Percentiles rank a stretch among this genome's conserved stretches.
Conservation (phyloP, 2,888 invertebrate species). For the Sericinus montela region DNA sequence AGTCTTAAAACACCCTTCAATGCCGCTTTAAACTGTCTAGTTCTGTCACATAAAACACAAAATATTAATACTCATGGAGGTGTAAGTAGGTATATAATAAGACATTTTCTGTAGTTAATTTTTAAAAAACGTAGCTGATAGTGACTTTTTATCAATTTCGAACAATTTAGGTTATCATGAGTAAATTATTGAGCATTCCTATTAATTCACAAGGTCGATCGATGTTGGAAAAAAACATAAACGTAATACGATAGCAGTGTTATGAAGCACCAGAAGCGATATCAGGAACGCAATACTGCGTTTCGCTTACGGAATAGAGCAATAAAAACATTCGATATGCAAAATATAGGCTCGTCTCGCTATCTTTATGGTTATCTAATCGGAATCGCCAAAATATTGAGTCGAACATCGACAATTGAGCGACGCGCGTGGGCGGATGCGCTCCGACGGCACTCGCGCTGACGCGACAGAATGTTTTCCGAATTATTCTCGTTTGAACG, state of each 20-base stretch:
- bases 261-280: background rate
- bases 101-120: no score
- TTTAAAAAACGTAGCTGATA: no score
- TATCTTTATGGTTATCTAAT: background rate
- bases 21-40: no score
- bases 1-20: no score
- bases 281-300: background rate
- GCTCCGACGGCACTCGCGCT: slow-evolving; percentile 34
- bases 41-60: no score
- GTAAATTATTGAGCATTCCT: background rate
- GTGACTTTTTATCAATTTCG: no score
- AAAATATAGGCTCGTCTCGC: background rate
- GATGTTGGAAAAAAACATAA: background rate
- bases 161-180: no score
- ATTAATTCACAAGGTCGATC: no score
- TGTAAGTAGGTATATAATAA: no score
- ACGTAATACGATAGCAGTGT: background rate
- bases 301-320: background rate
- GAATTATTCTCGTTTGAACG: background rate
- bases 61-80: no score
- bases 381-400: background rate
- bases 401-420: background rate
- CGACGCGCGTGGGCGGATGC: slow-evolving; percentile 14
- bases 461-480: background rate
- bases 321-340: slow-evolving; percentile 2